These are phyloP conservation scores for Augochlora pura DNA, from an alignment of 1,140 invertebrate genomes.

Conservation along the genomic window DNA sequence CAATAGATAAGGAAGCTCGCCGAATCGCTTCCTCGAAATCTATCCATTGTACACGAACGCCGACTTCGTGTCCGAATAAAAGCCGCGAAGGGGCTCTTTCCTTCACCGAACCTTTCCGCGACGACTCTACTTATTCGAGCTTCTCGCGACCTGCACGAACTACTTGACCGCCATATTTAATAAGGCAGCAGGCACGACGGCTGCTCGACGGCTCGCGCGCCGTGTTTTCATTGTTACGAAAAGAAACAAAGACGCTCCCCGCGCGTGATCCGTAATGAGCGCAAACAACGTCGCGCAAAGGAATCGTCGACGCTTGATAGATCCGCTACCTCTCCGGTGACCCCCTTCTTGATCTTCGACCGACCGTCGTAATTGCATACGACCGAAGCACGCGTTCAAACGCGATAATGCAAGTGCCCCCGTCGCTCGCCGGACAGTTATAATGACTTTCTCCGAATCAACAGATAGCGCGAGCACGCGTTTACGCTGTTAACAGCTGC, in stretches of 20 bases:
- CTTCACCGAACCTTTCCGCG: too few species aligned
- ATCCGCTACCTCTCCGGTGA: not conserved
- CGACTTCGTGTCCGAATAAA: not conserved
- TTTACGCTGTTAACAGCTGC: slow-evolving; percentile 48
- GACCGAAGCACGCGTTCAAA: slow-evolving; percentile 11
- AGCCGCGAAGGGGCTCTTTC: slow-evolving; percentile 20
- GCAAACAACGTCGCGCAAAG: not conserved
- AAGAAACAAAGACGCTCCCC: not conserved
- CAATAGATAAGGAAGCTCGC: not conserved
- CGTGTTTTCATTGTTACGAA: slow-evolving; percentile 4
- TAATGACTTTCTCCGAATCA: slow-evolving; percentile 53
- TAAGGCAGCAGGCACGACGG: not conserved
- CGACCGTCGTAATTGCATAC: not conserved
- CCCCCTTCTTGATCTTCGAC: not conserved
- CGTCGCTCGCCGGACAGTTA: slow-evolving; percentile 7
- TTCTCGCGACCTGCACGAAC: not conserved
- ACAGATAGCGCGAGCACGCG: slow-evolving; percentile 52
- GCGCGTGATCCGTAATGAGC: slow-evolving; percentile 2
- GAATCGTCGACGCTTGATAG: not conserved
- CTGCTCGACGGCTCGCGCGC: not conserved
- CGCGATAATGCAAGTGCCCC: slow-evolving; percentile 36
- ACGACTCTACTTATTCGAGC: too few species aligned
- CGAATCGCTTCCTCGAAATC: slow-evolving; percentile 27
- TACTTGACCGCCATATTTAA: slow-evolving; percentile 16
- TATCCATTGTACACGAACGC: not conserved